Conservation (phyloP, 2,888 invertebrate species). For the Pterostichus madidus region DNA sequence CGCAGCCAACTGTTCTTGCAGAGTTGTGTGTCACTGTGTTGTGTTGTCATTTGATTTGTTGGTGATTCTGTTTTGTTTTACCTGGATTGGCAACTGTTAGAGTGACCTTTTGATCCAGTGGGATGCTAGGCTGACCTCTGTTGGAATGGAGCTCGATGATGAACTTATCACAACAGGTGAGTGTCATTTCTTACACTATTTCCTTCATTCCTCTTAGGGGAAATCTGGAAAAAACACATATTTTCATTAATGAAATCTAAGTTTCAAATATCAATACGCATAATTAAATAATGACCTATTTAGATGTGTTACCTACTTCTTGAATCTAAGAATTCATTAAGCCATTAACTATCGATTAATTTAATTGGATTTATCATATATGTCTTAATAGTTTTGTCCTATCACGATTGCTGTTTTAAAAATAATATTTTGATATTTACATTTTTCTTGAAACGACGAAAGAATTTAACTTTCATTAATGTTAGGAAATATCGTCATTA, state of each 20-base stretch:
- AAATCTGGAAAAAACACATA: no score
- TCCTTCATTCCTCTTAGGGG: no score
- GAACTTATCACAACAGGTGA: constrained; percentile 61
- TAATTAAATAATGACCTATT: constrained; percentile 36
- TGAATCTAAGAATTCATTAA: constrained; percentile 8
- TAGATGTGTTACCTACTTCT: background rate
- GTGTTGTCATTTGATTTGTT: constrained; percentile 37
- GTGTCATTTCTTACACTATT: background rate
- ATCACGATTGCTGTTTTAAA: background rate
- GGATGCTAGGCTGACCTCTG: constrained; percentile 19
- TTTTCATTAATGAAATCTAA: no score
- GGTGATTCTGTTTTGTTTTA: constrained; percentile 51
- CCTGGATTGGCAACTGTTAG: constrained; percentile 8
- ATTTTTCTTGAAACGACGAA: constrained; percentile 1
- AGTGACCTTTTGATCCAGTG: constrained; percentile 7
- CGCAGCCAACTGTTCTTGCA: constrained; percentile 41
- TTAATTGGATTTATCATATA: constrained; percentile 26
- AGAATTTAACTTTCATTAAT: constrained; percentile 2
- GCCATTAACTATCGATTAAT: background rate
- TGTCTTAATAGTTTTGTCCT: constrained; percentile 36
- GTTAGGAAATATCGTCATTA: no score
- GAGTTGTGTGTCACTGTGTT: constrained; percentile 39
- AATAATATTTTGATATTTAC: background rate
- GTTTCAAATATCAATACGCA: background rate
- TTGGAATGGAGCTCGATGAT: constrained; percentile 60